Conservation (phyloP, 2,888 invertebrate species). For the Papilio gigon region DNA sequence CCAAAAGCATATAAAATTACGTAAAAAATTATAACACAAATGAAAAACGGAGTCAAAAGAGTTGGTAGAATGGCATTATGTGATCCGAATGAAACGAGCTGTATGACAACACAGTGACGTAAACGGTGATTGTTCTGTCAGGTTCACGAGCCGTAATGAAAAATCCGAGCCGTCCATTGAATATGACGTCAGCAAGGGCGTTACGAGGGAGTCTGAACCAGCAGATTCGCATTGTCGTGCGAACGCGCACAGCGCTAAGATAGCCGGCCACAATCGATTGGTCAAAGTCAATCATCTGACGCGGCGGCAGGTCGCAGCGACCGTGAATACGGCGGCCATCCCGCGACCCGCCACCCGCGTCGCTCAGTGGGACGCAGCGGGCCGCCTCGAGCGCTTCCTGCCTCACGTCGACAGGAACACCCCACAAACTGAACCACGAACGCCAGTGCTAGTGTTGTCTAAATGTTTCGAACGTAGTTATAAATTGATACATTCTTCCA, state of each 20-base stretch:
- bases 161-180: constrained; percentile 60
- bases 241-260: constrained; percentile 63
- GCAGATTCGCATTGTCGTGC: constrained; percentile 58
- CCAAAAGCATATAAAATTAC: not conserved
- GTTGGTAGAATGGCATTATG: constrained; percentile 9
- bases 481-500: constrained; percentile 51
- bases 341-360: constrained; percentile 49
- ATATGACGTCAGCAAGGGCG: constrained; percentile 62
- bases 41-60: not conserved
- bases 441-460: constrained; percentile 46
- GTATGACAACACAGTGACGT: constrained; percentile 37
- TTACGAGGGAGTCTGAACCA: constrained; percentile 53
- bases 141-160: constrained; percentile 42
- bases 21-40: constrained; percentile 16
- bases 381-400: constrained; percentile 67
- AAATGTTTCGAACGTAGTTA: constrained; percentile 50
- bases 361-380: constrained; percentile 66
- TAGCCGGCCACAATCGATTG: constrained; percentile 69
- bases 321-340: constrained; percentile 73
- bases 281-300: constrained; percentile 76
- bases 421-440: constrained; percentile 35
- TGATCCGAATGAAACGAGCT: constrained; percentile 21
- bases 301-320: constrained; percentile 68
- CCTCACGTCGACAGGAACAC: constrained; percentile 44
- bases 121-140: constrained; percentile 39